A percentile compares a stretch with the other conserved stretches of the same genome.
phyloP scores from a whole-genome alignment of 2,797 vertebrate species.

The Percopsis omiscomaycus region DNA sequence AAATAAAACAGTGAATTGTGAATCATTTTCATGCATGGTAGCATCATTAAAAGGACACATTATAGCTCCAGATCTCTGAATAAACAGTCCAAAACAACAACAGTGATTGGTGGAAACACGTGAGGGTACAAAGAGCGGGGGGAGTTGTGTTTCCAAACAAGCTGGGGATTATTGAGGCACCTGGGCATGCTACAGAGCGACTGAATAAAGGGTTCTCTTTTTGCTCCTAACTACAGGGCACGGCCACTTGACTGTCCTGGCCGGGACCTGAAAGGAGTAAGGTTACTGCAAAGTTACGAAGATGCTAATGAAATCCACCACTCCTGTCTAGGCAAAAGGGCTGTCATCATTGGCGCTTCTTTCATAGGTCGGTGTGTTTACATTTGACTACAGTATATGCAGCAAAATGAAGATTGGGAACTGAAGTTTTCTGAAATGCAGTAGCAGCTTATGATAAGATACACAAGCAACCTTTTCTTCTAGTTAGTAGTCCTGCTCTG shows the following conservation, averaged over 20 bases:
- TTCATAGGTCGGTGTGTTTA: conserved; percentile 79
- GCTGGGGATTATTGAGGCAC: no score
- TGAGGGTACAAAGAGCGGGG: no score
- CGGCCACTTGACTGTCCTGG: conserved; percentile 76
- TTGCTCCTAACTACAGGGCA: conserved; percentile 67
- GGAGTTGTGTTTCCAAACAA: no score
- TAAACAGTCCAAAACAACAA: no score
- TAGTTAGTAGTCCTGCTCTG: no score
- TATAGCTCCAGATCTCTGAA: no score
- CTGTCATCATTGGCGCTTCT: conserved; percentile 83
- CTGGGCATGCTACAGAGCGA: no score
- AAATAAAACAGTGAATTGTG: background rate
- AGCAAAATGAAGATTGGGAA: background rate
- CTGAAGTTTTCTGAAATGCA: no score
- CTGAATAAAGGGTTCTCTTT: background rate
- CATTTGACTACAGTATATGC: background rate
- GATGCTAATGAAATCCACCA: conserved; percentile 79
- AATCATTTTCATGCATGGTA: background rate
- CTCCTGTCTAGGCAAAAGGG: conserved; percentile 67
- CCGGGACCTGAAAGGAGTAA: conserved; percentile 78
- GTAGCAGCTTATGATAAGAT: no score
- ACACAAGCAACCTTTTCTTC: no score
- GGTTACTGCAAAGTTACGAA: conserved; percentile 74
- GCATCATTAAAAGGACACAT: no score
- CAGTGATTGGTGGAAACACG: no score